Conservation (phyloP, 2,113 vertebrate species). For the Acanthisitta chloris region DNA sequence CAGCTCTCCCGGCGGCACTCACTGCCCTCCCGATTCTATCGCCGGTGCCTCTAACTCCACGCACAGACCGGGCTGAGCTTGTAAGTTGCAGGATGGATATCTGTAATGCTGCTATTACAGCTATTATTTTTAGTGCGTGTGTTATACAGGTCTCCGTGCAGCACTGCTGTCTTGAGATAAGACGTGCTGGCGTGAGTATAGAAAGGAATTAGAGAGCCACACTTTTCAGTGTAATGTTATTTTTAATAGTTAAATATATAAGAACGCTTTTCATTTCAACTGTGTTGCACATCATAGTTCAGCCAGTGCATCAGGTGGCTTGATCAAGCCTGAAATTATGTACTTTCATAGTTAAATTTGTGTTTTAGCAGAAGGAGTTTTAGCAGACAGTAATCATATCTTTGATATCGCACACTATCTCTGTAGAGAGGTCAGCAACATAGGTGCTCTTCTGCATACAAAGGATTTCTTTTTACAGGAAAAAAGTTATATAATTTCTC, state of each 20-base stretch:
- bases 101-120: neutral
- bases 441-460: neutral
- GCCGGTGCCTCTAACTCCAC: fast-evolving
- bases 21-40: neutral
- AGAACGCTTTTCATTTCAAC: neutral
- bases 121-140: neutral
- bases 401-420: neutral
- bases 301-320: neutral
- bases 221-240: neutral
- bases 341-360: neutral
- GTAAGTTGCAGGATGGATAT: neutral
- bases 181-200: neutral
- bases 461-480: neutral
- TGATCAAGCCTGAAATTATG: neutral
- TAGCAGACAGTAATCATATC: neutral
- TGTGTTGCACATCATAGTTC: neutral
- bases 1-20: neutral
- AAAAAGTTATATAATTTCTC: neutral
- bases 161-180: neutral
- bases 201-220: neutral
- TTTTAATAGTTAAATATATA: neutral
- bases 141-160: neutral
- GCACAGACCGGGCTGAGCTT: neutral
- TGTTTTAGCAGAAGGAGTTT: neutral
- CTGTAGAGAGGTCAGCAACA: neutral